Evolutionary conservation across 2,888 invertebrate genomes (phyloP).

Genomic region (Atethmia centrago): DNA sequence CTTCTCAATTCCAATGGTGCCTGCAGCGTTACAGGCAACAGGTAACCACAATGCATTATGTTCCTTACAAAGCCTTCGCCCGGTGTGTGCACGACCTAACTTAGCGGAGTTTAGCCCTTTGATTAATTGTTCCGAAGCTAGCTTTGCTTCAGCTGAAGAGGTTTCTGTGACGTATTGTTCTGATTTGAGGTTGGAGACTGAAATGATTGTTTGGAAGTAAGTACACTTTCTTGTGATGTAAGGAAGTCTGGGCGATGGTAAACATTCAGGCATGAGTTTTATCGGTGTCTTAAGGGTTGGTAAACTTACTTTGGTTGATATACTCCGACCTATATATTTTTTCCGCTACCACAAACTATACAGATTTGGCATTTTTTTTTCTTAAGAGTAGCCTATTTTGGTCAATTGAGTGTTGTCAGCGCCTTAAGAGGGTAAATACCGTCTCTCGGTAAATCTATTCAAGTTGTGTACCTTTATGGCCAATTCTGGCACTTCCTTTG

Average conservation of each 20-base stretch:
- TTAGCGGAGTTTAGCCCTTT: conserved; percentile 54
- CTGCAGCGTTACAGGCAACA: conserved; percentile 30
- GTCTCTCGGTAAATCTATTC: too few relatives aligned
- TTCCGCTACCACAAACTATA: too few relatives aligned
- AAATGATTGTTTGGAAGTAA: conserved; percentile 8
- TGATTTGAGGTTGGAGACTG: conserved; percentile 4
- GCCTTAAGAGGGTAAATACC: too few relatives aligned
- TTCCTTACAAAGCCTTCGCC: conserved; percentile 38
- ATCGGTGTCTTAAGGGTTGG: too few relatives aligned
- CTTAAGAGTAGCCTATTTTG: too few relatives aligned
- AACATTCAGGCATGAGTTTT: neutral
- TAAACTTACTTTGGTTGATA: too few relatives aligned
- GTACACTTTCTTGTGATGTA: neutral
- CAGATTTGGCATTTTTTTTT: too few relatives aligned
- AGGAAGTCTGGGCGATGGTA: neutral
- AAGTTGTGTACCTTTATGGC: too few relatives aligned
- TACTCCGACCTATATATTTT: too few relatives aligned
- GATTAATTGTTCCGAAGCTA: conserved; percentile 61
- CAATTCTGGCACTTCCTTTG: too few relatives aligned
- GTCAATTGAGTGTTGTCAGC: too few relatives aligned
- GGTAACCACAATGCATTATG: conserved; percentile 36
- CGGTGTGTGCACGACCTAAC: conserved; percentile 30
- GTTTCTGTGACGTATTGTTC: conserved; percentile 35
- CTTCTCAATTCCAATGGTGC: neutral
- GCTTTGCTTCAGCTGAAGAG: conserved; percentile 35